Conservation (phyloP, 1,140 invertebrate genomes). For the Protaetia brevitarsis region DNA sequence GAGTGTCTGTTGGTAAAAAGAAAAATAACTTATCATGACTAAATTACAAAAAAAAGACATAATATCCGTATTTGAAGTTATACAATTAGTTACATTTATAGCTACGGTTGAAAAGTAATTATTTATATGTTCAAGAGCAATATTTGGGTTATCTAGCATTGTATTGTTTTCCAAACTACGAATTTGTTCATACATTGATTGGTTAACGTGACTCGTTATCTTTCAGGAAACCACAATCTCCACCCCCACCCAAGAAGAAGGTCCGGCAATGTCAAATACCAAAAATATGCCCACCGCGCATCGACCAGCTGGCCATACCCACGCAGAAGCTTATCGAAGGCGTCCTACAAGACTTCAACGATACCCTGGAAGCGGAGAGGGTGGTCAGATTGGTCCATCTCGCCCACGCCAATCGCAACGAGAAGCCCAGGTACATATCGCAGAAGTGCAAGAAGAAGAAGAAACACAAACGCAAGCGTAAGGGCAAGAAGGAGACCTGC, state of each 20-base stretch:
- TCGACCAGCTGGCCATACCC: slow-evolving; percentile 5
- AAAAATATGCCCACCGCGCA: slow-evolving; percentile 12
- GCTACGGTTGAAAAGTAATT: too few species aligned
- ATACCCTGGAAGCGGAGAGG: background rate
- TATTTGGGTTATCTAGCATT: too few species aligned
- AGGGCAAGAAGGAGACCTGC: background rate
- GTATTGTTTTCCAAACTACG: too few species aligned
- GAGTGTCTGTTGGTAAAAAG: too few species aligned
- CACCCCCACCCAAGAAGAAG: background rate
- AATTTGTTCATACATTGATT: too few species aligned
- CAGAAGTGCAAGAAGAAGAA: slow-evolving; percentile 3
- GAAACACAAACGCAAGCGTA: background rate
- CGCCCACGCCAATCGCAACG: background rate
- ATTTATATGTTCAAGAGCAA: too few species aligned
- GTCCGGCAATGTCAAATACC: slow-evolving; percentile 14
- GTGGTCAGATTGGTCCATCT: slow-evolving; percentile 4
- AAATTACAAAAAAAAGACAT: too few species aligned
- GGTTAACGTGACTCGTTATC: too few species aligned
- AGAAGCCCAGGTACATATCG: background rate
- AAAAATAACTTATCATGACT: too few species aligned
- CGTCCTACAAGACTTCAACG: background rate
- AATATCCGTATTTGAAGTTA: too few species aligned
- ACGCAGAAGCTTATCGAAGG: background rate
- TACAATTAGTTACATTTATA: too few species aligned
- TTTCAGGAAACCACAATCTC: background rate